A percentile compares a stretch with the other conserved stretches of the same genome.
Conservation (phyloP, 2,113 vertebrate species). For the Ochotona curzoniae region DNA sequence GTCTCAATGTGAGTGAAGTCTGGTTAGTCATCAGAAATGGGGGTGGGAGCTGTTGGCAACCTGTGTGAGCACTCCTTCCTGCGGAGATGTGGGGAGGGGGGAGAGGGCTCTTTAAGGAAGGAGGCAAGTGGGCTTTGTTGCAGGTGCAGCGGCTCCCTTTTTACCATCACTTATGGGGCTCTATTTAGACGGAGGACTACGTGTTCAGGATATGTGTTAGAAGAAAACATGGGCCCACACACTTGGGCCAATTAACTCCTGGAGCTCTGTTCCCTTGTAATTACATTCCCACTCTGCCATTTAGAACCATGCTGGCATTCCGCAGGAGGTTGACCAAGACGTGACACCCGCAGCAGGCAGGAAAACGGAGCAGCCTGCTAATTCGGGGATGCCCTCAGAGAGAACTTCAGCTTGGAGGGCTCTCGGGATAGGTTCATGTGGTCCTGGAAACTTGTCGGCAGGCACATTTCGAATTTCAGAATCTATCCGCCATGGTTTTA, state of each 20-base stretch:
- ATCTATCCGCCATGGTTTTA: background rate
- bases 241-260: conserved; percentile 43
- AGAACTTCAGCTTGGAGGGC: background rate
- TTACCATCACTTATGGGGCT: background rate
- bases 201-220: background rate
- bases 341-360: background rate
- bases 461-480: conserved; percentile 4
- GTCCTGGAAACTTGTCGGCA: background rate
- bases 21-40: conserved; percentile 27
- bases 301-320: conserved; percentile 36
- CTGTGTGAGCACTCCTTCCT: conserved; percentile 8
- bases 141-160: background rate
- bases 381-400: background rate
- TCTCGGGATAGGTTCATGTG: background rate
- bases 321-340: background rate
- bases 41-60: background rate
- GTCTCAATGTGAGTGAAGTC: conserved; percentile 13
- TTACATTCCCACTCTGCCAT: background rate
- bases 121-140: background rate
- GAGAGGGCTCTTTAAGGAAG: background rate
- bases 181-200: background rate
- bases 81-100: background rate
- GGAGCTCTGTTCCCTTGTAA: conserved; percentile 28
- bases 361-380: background rate
- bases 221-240: conserved; percentile 13